Base-by-base conservation (phyloP, 2,888 invertebrate species). In the Heliconius hortense region DNA sequence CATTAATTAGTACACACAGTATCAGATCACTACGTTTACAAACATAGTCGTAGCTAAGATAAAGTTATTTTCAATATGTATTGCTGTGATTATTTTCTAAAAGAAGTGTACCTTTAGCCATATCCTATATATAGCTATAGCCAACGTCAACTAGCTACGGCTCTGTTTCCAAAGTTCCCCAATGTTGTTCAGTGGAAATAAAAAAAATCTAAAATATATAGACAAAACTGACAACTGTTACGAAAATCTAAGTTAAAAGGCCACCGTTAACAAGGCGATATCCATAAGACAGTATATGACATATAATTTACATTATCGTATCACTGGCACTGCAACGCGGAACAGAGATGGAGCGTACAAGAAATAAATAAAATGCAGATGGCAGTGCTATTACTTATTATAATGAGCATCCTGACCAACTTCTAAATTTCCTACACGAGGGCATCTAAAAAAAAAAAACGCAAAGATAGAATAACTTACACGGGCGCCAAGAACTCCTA, bases 341-440 rank as follows among this genome's bases (percentile, higher is more conserved):
- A 56, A 74, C n/a, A 68, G 15, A 74, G 43, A 73, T 63, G 67
- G 72, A 74, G 63, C 31, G 72, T 56, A 67, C 70, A 73, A 74
- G 59, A 75, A 75, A 71, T 71, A 64, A 78, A 77, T 56, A 78
- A 82, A 82, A 83, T 84, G 82, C 88, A 84, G 81, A 82, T 82
- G 85, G 88, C 88, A 88, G 86, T 87, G 81, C 81, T 82, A 83
- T 81, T 82, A 82, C 81, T 76, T 80, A 82, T 86, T 90, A 92
- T 90, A 92, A 93, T 92, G 92, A 93, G 92, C 89, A 92, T 90
- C 89, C 90, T 90, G 91, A 90, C 82, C 78, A 85, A 86, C 83
- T 85, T 82, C 85, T 81, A 84, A 78, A 74, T 77, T 70, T 63
- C 77, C 76, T 77, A 75, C 76, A 73, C 75, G 77, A 78, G 73